Evolutionary conservation across 2,797 vertebrate species (phyloP), one percentile per base, ranked within the genome.

Genomic region (Neosilurus mollespiculum): DNA sequence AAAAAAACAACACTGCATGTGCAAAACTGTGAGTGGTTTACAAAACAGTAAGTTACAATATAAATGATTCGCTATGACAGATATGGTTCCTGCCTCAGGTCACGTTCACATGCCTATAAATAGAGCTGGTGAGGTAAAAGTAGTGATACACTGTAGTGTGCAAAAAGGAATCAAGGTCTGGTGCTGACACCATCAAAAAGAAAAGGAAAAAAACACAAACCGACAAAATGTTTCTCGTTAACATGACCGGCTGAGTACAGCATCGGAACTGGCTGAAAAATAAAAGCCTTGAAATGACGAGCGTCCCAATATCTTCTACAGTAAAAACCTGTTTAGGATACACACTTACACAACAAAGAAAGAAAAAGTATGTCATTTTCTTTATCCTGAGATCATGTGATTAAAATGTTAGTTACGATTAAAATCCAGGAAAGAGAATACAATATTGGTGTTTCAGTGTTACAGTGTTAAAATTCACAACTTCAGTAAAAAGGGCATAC

Each of bases 321-420:
- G 59, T 43, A 62, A 34, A 53, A 72, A 24, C 65, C 56, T 37
- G 54, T 76, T 56, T 43, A 67, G 9, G 20, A 56, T 58, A 69
- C 66, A 64, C 34, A 70, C 49, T 78, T 77, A 59, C 58, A 30
- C 56, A 8, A 7, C 11, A 84, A 69, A 81, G 9, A 75, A 56
- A 67, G 15, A 77, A 72, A 85, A 75, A 43, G 61, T 53, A 82
- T 76, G 61, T 83, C 43, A 20, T 3, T 70, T 78, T 61, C 85
- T 62, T 64, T 53, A 86, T 87, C 86, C 87, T 88, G 85, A 89
- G 84, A 80, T 69, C 79, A 82, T 85, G 81, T 18, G 10, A 61
- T 78, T 78, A 54, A 83, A 81, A 30, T 78, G 26, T 75, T 30
- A 62, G 49, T 67, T 20, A 34, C 54, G 14, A 70, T 78, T 82